Conservation (phyloP, 2,113 vertebrate species). For the Myiopsitta monachus region DNA sequence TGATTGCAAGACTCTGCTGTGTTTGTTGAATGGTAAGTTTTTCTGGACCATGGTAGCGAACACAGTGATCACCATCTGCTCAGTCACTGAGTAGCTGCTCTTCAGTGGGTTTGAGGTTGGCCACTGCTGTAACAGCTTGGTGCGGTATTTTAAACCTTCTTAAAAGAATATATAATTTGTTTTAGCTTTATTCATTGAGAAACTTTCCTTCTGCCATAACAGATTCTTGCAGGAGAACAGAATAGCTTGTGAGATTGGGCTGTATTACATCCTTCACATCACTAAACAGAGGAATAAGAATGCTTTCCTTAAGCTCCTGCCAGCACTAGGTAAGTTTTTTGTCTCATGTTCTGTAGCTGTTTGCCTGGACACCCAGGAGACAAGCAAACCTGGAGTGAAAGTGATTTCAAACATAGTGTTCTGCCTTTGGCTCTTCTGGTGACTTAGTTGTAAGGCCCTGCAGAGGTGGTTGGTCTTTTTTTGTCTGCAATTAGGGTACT, state of each 20-base stretch:
- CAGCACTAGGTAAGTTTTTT: slow-evolving; percentile 81
- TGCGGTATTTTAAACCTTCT: background rate
- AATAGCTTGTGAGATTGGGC: slow-evolving; percentile 94
- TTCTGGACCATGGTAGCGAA: background rate
- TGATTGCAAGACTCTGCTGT: rapidly evolving
- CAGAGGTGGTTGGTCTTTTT: background rate
- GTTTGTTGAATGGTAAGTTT: background rate
- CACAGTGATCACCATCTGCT: background rate
- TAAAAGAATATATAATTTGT: too few species aligned
- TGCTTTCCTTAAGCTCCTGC: slow-evolving; percentile 89
- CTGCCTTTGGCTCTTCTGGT: background rate
- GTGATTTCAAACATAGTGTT: background rate
- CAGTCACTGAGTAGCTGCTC: background rate
- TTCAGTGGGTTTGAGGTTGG: background rate
- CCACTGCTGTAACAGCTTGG: background rate
- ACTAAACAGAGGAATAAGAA: slow-evolving; percentile 96
- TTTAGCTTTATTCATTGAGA: background rate
- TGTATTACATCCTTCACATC: slow-evolving; percentile 93
- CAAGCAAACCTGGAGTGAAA: background rate
- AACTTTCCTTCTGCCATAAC: background rate
- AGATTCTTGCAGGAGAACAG: slow-evolving; percentile 93
- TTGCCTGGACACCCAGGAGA: background rate
- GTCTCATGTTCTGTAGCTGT: background rate
- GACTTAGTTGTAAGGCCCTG: background rate
- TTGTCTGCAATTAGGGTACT: background rate